A percentile compares a stretch with the other conserved stretches of the same genome.
Conservation (phyloP, 1,140 invertebrate species). For the Pseudobourletiella spinata region DNA sequence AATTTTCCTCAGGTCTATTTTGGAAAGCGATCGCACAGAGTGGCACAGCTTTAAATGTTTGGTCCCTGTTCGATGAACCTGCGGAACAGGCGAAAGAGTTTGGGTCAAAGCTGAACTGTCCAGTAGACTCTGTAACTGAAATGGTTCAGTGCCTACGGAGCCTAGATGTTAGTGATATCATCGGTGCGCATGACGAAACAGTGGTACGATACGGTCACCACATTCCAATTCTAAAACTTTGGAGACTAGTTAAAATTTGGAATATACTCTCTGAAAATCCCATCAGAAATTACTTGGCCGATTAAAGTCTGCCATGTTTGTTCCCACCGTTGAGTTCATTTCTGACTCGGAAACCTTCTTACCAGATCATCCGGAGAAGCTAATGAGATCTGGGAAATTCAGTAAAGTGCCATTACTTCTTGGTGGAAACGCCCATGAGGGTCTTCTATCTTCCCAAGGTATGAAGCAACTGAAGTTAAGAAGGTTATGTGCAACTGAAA, state of each 20-base stretch:
- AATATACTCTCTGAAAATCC: background rate
- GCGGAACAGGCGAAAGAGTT: constrained; percentile 37
- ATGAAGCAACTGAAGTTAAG: too few relatives aligned
- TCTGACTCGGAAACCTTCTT: constrained; percentile 16
- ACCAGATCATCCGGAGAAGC: constrained; percentile 5
- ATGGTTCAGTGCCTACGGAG: constrained; percentile 28
- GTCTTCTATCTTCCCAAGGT: constrained; percentile 11
- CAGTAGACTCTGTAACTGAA: constrained; percentile 16
- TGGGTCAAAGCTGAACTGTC: constrained; percentile 40
- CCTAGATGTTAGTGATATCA: constrained; percentile 1
- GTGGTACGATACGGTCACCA: too few relatives aligned
- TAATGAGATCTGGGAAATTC: constrained; percentile 13
- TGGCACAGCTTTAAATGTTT: constrained; percentile 24
- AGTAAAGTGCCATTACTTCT: constrained; percentile 7
- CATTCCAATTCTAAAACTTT: too few relatives aligned
- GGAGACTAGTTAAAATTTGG: too few relatives aligned
- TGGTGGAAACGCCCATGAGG: constrained; percentile 17
- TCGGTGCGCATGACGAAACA: constrained; percentile 8
- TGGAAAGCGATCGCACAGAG: constrained; percentile 32
- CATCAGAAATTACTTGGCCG: background rate
- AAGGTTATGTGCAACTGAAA: too few relatives aligned
- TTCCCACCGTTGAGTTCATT: constrained; percentile 16
- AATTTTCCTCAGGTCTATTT: constrained; percentile 16
- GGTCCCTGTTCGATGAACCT: constrained; percentile 39
- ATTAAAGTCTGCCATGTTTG: constrained; percentile 24